A percentile compares a stretch with the other conserved stretches of the same genome.
Conservation (phyloP, 2,797 vertebrate genomes). For the Glyptemys insculpta region DNA sequence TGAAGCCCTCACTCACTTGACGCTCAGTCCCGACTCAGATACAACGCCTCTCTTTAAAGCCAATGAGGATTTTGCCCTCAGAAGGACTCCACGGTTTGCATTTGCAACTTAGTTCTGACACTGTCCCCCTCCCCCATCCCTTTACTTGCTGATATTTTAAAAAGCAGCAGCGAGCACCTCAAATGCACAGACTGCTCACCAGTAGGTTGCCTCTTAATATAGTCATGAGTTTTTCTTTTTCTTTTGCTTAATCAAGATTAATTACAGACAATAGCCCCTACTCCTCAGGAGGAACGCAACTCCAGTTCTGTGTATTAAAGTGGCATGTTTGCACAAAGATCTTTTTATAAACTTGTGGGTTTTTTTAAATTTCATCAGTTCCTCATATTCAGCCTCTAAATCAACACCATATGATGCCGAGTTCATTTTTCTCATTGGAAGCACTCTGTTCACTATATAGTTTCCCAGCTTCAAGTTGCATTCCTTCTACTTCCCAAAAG, state of each 20-base stretch:
- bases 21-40: neutral
- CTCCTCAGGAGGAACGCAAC: rapidly evolving
- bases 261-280: rapidly evolving
- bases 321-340: neutral
- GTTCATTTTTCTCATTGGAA: constrained; percentile 19
- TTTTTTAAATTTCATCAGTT: constrained; percentile 27
- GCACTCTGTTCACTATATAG: rapidly evolving
- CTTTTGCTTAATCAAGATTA: neutral
- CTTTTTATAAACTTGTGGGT: neutral
- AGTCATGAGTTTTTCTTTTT: neutral
- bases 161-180: neutral
- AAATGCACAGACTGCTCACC: rapidly evolving
- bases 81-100: neutral
- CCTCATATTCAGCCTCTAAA: constrained; percentile 26
- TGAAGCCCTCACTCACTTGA: neutral
- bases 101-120: neutral
- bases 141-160: rapidly evolving
- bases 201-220: neutral
- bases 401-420: constrained; percentile 42
- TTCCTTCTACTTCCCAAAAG: rapidly evolving
- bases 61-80: neutral
- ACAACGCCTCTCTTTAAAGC: neutral
- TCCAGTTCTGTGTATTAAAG: neutral
- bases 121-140: neutral
- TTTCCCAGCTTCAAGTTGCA: rapidly evolving